phyloP scores from a whole-genome alignment of 2,888 invertebrate genomes.

The Anodontia alba region DNA sequence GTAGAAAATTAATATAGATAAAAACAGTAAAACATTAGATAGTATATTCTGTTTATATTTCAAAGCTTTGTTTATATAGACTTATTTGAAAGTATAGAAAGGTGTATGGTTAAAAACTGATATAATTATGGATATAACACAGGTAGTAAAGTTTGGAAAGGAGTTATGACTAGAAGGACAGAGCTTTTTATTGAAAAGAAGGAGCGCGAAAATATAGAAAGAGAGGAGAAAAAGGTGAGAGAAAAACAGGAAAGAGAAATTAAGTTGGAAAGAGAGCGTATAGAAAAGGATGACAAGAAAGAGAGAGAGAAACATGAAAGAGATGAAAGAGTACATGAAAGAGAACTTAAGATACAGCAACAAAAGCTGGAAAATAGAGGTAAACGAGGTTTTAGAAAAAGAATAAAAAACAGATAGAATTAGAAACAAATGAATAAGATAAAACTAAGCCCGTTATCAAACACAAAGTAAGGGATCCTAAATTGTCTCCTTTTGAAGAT shows the following conservation, averaged over 20 bases:
- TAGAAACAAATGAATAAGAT: too few species aligned
- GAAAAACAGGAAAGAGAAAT: background rate
- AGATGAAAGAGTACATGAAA: slow-evolving; percentile 9
- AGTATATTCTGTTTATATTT: too few species aligned
- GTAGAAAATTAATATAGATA: too few species aligned
- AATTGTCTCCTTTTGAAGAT: too few species aligned
- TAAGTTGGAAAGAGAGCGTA: background rate
- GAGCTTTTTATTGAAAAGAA: background rate
- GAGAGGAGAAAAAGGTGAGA: too few species aligned
- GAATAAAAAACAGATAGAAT: slow-evolving; percentile 15
- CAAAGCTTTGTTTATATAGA: too few species aligned
- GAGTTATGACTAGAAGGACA: background rate
- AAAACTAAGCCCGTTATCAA: too few species aligned
- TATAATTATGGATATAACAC: background rate
- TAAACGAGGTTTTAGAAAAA: slow-evolving; percentile 4
- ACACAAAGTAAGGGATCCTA: too few species aligned
- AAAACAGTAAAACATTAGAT: too few species aligned
- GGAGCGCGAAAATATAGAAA: too few species aligned
- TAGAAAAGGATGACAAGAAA: background rate
- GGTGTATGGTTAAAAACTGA: too few species aligned
- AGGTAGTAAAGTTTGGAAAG: background rate
- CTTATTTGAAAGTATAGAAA: too few species aligned
- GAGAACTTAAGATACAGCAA: slow-evolving; percentile 1
- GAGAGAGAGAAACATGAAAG: background rate
- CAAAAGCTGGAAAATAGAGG: background rate